Evolutionary conservation across 1,140 invertebrate genomes (phyloP), one percentile per base, ranked within the genome.

Genomic region (Drosophila ambigua): DNA sequence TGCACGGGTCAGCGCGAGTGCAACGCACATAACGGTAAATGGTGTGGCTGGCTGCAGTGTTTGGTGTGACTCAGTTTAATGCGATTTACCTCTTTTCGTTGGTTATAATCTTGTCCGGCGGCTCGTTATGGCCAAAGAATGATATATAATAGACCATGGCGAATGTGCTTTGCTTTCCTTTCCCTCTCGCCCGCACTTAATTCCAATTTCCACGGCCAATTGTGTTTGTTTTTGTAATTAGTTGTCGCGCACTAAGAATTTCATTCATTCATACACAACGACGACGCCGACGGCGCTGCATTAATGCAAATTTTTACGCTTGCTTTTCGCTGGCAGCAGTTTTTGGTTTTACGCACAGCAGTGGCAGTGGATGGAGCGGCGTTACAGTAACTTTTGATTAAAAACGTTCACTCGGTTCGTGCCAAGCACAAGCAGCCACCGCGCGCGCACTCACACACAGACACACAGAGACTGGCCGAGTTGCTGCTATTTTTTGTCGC

Each of bases 101-200:
- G 16, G 71, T 79, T 35, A 84, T 71, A 49, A 81, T 83, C 74
- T 81, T 90, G 75, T 91, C 90, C 53, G 90, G 90, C 41, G 90
- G 90, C 4, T 91, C 89, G 23, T 74, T 77, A n/a, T 72, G 77
- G 24, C 80, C 80, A 66, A 91, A 90, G 13, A 90, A 77, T 23
- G 88, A 71, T 71, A 91, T 91, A 26, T 81, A 90, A 64, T 91
- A 91, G 23, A 91, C 90, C 90, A 91, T 91, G 58, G 52, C 63
- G 50, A 48, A 50, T 44, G 23, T 45, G 31, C 57, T 45, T 28
- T 64, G 11, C 39, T 31, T 60, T 46, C 26, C 54, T 63, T 44
- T 67, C 23, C 28, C 45, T n/a, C n/a, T 46, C 11, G 35, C 20
- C n/a, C 28, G 4, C 31, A 35, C 31, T 35, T 35, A 11, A 35